These are phyloP conservation scores for Tragopan temminckii DNA, from an alignment of 2,797 vertebrate genomes.

Conservation along the genomic window DNA sequence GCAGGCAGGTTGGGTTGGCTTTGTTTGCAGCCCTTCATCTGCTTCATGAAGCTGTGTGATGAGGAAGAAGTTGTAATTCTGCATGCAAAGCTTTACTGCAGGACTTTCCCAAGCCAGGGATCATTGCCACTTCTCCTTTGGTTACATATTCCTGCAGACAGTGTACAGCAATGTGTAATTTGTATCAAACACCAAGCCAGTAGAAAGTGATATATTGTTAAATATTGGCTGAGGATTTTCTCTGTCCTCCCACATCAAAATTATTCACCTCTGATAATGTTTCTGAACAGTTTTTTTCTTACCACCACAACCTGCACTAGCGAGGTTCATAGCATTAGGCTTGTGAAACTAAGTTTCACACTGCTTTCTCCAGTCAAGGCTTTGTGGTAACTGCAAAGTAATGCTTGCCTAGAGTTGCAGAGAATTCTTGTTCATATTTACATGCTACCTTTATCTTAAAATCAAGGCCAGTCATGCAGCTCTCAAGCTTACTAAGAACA, in stretches of 20 bases:
- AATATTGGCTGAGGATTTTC: neutral
- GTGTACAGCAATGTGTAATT: neutral
- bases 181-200: neutral
- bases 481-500: neutral
- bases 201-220: neutral
- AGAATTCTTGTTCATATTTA: neutral
- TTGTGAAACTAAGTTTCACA: neutral
- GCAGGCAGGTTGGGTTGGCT: neutral
- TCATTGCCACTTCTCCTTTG: neutral
- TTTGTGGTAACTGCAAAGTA: neutral
- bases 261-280: neutral
- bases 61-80: neutral
- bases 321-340: neutral
- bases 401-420: neutral
- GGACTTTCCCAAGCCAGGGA: neutral
- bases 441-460: neutral
- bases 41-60: neutral
- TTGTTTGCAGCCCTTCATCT: conserved; percentile 8
- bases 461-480: neutral
- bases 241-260: neutral
- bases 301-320: neutral
- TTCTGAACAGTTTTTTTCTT: neutral
- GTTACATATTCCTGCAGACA: neutral
- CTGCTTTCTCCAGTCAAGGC: neutral
- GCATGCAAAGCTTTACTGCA: neutral